Base-by-base conservation (phyloP, 2,797 vertebrate species). In the Catostomus latipinnis region DNA sequence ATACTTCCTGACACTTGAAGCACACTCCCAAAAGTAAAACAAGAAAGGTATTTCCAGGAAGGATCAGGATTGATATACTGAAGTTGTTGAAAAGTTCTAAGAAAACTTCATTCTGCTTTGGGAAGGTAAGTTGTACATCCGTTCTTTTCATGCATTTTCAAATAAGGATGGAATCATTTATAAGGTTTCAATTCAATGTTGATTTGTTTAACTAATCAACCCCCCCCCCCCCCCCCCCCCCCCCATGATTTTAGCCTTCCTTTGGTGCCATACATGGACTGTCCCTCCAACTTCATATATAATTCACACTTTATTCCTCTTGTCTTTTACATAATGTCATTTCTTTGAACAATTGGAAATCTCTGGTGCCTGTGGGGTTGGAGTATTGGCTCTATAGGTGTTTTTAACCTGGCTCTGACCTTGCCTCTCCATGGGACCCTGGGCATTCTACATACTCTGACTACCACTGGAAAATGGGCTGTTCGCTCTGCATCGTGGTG, bases 321-420 rank as follows among this genome's bases (percentile, higher is more conserved):
- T 1, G 3, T 87, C 69, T 85, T 81, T 54, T 63, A 77, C 66
- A 72, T 72, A 10, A 63, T 88, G 45, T 75, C 78, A 10, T 58
- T 84, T 8, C 57, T 87, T 49, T 84, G 86, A 50, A 78, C 74
- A 16, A 16, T 82, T 43, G 86, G 83, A 8, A 86, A 88, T 69
- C 66, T 87, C 11, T 78, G 75, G 50, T 86, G 83, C 65, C 12
- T 82, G 53, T 86, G 83, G 84, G 10, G 45, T 34, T 87, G 83
- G 86, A 86, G 68, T 53, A 85, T 85, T 3, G 81, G 80, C 3
- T 86, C 83, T 14, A 86, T 88, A 9, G 82, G 86, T 6, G 80
- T 86, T n/a, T 67, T 88, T n/a, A 87, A 86, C 82, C 34, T 86
- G 71, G 81, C 82, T 8, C 61, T 87, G 86, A 85, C 45, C 82